Conservation (phyloP, 23 tunicate species). For the Styela plicata region DNA sequence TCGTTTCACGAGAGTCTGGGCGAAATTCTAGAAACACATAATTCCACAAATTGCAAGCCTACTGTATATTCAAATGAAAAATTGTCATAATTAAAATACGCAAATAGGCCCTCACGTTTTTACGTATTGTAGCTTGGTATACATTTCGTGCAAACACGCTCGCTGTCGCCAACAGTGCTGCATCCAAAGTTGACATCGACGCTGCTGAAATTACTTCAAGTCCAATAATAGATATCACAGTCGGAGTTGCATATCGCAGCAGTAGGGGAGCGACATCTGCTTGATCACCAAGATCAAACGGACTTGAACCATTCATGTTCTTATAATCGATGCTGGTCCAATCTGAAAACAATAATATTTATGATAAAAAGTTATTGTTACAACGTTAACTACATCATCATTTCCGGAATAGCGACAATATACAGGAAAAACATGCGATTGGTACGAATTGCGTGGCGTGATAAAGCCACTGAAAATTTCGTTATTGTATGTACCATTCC, state of each 20-base stretch:
- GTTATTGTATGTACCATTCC: too few species aligned
- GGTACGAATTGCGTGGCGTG: too few species aligned
- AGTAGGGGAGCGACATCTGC: neutral
- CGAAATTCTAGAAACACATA: too few species aligned
- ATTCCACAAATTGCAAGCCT: too few species aligned
- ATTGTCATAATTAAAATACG: too few species aligned
- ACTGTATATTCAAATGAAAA: too few species aligned
- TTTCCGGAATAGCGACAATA: too few species aligned
- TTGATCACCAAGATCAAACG: conserved; percentile 7
- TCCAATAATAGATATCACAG: neutral
- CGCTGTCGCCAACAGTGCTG: neutral
- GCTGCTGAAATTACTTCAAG: conserved; percentile 12
- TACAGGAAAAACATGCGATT: too few species aligned
- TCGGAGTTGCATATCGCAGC: neutral
- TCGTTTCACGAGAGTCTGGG: too few species aligned
- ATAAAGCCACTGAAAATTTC: too few species aligned
- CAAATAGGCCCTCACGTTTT: too few species aligned
- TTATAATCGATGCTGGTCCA: neutral
- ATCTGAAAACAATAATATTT: conserved; percentile 2
- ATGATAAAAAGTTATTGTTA: neutral
- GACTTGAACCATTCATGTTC: conserved; percentile 1
- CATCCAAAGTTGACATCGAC: conserved; percentile 1
- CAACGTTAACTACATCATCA: too few species aligned
- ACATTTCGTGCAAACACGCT: conserved; percentile 9
- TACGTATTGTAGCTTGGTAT: neutral